phyloP scores from a whole-genome alignment of 2,888 invertebrate species.

The Elysia crispata region DNA sequence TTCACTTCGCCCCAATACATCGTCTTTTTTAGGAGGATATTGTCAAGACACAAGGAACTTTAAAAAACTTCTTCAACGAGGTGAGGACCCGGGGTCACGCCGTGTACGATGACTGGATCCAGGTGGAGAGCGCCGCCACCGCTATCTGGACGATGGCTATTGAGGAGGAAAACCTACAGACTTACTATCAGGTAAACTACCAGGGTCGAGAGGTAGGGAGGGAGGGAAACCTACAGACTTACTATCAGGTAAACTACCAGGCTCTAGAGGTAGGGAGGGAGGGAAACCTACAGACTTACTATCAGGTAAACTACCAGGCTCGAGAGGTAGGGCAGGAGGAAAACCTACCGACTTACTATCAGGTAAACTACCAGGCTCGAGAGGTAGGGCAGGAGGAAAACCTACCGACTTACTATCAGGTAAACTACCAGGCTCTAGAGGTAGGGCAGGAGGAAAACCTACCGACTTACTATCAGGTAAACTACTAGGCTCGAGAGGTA shows the following conservation, averaged over 20 bases:
- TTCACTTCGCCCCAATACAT: neutral
- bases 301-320: too few species aligned
- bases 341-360: too few species aligned
- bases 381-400: too few species aligned
- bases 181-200: constrained; percentile 48
- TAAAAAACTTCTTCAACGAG: constrained; percentile 58
- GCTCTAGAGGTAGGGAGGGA: neutral
- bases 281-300: too few species aligned
- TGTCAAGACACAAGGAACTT: constrained; percentile 29
- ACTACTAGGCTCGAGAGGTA: too few species aligned
- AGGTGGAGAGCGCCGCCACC: constrained; percentile 43
- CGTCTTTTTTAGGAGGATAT: constrained; percentile 15
- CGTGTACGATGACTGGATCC: constrained; percentile 56
- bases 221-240: too few species aligned
- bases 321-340: too few species aligned
- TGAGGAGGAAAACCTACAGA: constrained; percentile 51
- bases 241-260: neutral
- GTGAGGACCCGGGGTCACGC: constrained; percentile 55
- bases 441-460: too few species aligned
- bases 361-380: too few species aligned
- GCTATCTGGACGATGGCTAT: constrained; percentile 56
- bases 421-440: too few species aligned
- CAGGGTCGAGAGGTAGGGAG: neutral
- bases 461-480: too few species aligned
- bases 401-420: too few species aligned